Conservation (phyloP, 2,888 invertebrate species). For the Anticlea derivata region DNA sequence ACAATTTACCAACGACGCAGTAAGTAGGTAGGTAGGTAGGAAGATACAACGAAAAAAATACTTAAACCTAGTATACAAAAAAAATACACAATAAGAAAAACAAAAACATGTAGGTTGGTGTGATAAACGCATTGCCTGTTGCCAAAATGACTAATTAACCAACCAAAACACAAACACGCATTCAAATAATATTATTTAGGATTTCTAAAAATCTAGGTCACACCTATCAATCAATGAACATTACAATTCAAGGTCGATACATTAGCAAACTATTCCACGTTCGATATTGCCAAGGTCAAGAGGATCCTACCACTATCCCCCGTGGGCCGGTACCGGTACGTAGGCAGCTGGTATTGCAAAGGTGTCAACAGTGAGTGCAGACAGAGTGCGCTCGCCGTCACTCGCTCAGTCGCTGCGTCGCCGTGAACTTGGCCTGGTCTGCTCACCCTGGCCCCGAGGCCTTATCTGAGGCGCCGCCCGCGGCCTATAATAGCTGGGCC, state of each 20-base stretch:
- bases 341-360: slow-evolving; percentile 18
- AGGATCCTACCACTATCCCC: slow-evolving; percentile 49
- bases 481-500: slow-evolving; percentile 82
- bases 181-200: too few relatives aligned
- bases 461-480: slow-evolving; percentile 79
- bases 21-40: too few relatives aligned
- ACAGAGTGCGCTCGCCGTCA: slow-evolving; percentile 48
- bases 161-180: too few relatives aligned
- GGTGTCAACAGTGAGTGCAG: slow-evolving; percentile 36
- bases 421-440: slow-evolving; percentile 81
- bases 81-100: too few relatives aligned
- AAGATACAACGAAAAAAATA: too few relatives aligned
- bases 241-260: slow-evolving; percentile 22
- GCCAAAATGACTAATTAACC: too few relatives aligned
- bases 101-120: too few relatives aligned
- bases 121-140: too few relatives aligned
- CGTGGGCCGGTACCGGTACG: slow-evolving; percentile 19
- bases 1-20: too few relatives aligned
- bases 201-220: slow-evolving; percentile 20
- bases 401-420: slow-evolving; percentile 71
- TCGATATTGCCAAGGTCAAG: slow-evolving; percentile 59
- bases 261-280: slow-evolving; percentile 36
- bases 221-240: slow-evolving; percentile 7
- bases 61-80: too few relatives aligned
- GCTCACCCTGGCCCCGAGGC: slow-evolving; percentile 76